These are phyloP conservation scores for Oscheius sp. DNA, from an alignment of 2,888 invertebrate species.

Conservation along the genomic window DNA sequence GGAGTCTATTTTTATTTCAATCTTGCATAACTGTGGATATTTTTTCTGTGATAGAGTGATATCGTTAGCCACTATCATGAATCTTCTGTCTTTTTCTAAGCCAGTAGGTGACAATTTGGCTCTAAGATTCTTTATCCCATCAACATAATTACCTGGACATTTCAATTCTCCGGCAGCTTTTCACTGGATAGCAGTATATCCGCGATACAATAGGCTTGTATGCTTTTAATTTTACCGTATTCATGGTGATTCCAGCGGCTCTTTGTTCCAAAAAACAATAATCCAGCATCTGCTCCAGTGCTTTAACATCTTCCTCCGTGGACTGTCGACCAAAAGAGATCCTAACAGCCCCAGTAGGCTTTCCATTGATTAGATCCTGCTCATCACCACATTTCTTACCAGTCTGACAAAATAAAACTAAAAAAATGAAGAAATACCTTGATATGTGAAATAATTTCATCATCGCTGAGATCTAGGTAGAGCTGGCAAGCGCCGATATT, in stretches of 20 bases:
- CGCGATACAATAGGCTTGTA: slow-evolving; percentile 24
- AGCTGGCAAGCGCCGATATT: slow-evolving; percentile 81
- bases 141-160: slow-evolving; percentile 34
- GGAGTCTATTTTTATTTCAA: slow-evolving; percentile 38
- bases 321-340: slow-evolving; percentile 93
- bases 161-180: slow-evolving; percentile 47
- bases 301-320: slow-evolving; percentile 74
- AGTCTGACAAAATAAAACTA: slow-evolving; percentile 41
- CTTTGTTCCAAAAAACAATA: slow-evolving; percentile 51
- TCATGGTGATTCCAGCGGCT: background rate
- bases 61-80: slow-evolving; percentile 87
- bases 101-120: slow-evolving; percentile 84
- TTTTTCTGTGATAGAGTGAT: slow-evolving; percentile 88
- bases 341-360: slow-evolving; percentile 89
- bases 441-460: slow-evolving; percentile 41
- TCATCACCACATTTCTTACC: slow-evolving; percentile 67
- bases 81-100: slow-evolving; percentile 86
- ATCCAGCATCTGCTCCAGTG: slow-evolving; percentile 57
- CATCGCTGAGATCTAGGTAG: slow-evolving; percentile 43
- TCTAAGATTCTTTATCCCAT: too few species aligned
- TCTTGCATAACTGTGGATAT: slow-evolving; percentile 79
- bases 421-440: too few species aligned
- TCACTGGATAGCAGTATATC: slow-evolving; percentile 59
- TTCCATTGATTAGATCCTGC: slow-evolving; percentile 75
- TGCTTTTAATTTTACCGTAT: background rate